Base-by-base conservation (phyloP, 2,797 vertebrate species). In the Sorex maritimensis region DNA sequence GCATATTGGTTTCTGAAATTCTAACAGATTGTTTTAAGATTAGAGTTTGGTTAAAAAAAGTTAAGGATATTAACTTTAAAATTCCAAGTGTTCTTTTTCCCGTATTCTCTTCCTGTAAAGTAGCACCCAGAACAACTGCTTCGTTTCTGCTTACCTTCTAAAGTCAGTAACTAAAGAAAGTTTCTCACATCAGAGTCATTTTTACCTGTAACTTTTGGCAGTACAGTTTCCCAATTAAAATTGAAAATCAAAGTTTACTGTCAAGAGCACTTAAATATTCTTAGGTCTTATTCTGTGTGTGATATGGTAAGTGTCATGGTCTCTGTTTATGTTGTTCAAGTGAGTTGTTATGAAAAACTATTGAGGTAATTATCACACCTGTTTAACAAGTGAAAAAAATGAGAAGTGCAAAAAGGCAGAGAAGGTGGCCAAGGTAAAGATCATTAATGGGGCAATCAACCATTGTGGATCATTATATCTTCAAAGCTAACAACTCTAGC, bases 1-100 rank as follows among this genome's bases (percentile, higher is more conserved):
- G 80, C 98, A 98, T 91, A 98, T 94, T 68, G 98, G 97, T 21
- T 97, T 96, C 44, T 98, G 98, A 74, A 97, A 89, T 90, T 97
- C 98, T 98, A 96, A 95, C 98, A 96, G 58, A 34, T 0, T 1
- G 92, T 80, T 94, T 88, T 49, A 49, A 74, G 71, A 61, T 79
- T 68, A 95, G 77, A 94, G 3, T 90, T 84, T 65, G 58, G 13
- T 78, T 73, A 93, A 44, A 71, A 26, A 38, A 91, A 75, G 13
- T 24, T 52, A 44, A 0, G 38, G 24, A 65, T 15, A 12, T 6
- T 69, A 30, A 81, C 26, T 75, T 89, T n/a, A 49, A 90, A 82
- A 88, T 67, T 14, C 52, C 34, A 44, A 3, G 28, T 23, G 58
- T 71, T 34, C 8, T 24, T 83, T 26, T 74, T 34, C 13, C 81